Evolutionary conservation across 2,113 vertebrate genomes (phyloP).

Genomic region (Ibidorhyncha struthersii): DNA sequence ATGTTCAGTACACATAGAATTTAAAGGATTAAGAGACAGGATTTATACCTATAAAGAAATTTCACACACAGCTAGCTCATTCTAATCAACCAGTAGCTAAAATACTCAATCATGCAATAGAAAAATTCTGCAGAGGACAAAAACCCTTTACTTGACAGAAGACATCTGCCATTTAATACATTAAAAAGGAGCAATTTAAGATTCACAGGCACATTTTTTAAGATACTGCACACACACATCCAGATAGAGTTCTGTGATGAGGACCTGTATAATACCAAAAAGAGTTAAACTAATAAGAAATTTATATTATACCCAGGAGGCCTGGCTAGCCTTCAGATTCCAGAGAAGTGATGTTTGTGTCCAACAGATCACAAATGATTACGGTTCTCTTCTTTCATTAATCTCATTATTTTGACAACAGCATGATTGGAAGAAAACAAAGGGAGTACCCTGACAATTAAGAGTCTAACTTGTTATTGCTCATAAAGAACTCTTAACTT

Average conservation of each 20-base stretch:
- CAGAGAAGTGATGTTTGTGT: not conserved
- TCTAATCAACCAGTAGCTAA: not conserved
- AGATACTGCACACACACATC: not conserved
- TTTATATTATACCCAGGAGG: not conserved
- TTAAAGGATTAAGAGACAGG: not conserved
- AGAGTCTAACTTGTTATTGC: not conserved
- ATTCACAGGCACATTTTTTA: not conserved
- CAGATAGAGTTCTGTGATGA: not conserved
- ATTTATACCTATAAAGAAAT: not conserved
- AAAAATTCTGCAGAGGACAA: not conserved
- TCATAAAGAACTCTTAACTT: not conserved
- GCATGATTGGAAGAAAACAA: not conserved
- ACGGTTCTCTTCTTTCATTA: constrained; percentile 5
- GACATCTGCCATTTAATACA: not conserved
- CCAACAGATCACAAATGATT: constrained; percentile 16
- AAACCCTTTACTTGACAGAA: not conserved
- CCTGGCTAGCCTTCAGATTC: constrained; percentile 16
- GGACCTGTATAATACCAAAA: not conserved
- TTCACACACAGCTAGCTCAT: not conserved
- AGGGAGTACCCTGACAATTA: not conserved
- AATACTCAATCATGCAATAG: not conserved
- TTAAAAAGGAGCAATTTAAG: not conserved
- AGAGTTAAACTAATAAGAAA: not conserved
- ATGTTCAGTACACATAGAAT: not conserved
- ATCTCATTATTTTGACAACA: constrained; percentile 35